Base-by-base conservation (phyloP, 2,113 vertebrate species). In the Brevimyrus niger region DNA sequence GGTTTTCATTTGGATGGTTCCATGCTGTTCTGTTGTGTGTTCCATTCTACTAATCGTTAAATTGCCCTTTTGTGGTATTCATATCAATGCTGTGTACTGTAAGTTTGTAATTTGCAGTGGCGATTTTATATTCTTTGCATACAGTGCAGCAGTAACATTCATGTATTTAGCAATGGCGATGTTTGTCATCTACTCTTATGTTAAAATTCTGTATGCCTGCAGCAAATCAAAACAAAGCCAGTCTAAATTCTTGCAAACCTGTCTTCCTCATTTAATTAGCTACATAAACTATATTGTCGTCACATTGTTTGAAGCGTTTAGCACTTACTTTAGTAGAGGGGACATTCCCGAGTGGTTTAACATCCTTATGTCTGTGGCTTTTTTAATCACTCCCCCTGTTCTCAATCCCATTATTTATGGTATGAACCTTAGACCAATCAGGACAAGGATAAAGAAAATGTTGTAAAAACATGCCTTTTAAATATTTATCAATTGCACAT, bases 231-330 rank as follows among this genome's bases (percentile, higher is more conserved):
- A 58, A 38, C 27, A 82, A 84, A 58, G 55, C 3, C 76, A 46
- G 50, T 53, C n/a, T 55, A 90, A 90, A 88, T 86, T 87, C 44
- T 82, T 88, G 55, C 69, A 90, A 35, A 90, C 89, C 11, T 88
- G 87, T 61, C 53, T 55, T 55, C 53, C 53, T 21, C 53, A 55
- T 55, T 23, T 55, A 55, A 55, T 55, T 55, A 55, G 35, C 35
- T 88, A 73, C 8, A 19, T 38, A 19, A 87, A 38, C 27, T 87
- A 87, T 23, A 47, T 42, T 15, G 10, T 87, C 3, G 42, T 87
- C 35, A 73, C 85, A 51, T 1, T 87, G 3, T 80, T 51, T 53
- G 61, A 90, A 4, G 47, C 19, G 10, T 42, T 87, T 9, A 27
- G 50, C 17, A 61, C 17, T 7, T n/a, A 82, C 6, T 69, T 48